Evolutionary conservation across 2,113 vertebrate species (phyloP).

Genomic region (Pleuronectes platessa): DNA sequence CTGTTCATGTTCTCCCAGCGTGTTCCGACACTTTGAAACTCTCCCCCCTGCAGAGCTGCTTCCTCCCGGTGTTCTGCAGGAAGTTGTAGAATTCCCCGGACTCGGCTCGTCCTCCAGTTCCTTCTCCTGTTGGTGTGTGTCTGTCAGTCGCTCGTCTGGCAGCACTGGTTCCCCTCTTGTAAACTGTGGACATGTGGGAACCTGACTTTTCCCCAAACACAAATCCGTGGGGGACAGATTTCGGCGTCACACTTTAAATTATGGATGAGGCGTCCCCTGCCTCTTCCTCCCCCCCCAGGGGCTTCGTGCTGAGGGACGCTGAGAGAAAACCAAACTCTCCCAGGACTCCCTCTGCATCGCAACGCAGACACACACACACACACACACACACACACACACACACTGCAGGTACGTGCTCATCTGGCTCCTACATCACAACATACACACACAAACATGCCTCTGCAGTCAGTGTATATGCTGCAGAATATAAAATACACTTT

Average conservation of each 20-base stretch:
- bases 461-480: too few relatives aligned
- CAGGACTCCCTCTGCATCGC: slow-evolving; percentile 29
- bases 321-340: slow-evolving; percentile 42
- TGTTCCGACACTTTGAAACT: not conserved
- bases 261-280: slow-evolving; percentile 50
- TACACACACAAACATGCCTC: not conserved
- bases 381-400: not conserved
- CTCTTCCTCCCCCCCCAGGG: slow-evolving; percentile 8
- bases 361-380: not conserved
- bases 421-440: not conserved
- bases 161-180: slow-evolving; percentile 2
- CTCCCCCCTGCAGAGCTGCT: not conserved
- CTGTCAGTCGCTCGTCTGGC: not conserved
- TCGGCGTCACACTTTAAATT: slow-evolving; percentile 48
- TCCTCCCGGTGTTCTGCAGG: not conserved
- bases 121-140: not conserved
- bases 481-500: not conserved
- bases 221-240: slow-evolving; percentile 45
- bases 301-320: slow-evolving; percentile 41
- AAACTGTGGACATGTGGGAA: slow-evolving; percentile 22
- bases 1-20: not conserved
- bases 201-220: slow-evolving; percentile 4
- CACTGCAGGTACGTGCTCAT: too few relatives aligned
- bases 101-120: not conserved
- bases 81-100: slow-evolving; percentile 16